Evolutionary conservation across 2,113 vertebrate genomes (phyloP), one percentile per base, ranked within the genome.

Genomic region (Oreochromis aureus): DNA sequence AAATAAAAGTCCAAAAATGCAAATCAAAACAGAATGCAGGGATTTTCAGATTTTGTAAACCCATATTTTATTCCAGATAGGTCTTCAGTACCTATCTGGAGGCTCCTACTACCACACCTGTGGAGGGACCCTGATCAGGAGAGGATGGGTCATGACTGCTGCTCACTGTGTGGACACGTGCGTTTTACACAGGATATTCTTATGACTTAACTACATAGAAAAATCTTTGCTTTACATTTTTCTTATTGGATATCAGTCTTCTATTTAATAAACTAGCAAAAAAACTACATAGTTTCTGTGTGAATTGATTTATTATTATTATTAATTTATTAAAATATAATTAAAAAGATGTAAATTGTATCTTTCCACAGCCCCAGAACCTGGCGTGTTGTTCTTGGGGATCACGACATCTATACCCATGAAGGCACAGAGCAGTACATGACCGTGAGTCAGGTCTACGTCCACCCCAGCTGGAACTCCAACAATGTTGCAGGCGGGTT

Each of bases 101-200:
- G 6, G 86, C 0, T 89, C 94, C 10, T 98, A 94, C 96, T 22
- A 94, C 83, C 98, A 98, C 94, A 98, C 96, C 16, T 98, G 98
- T 9, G 97, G 98, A 6, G 98, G 98, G 54, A 97, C 96, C 83
- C 96, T 98, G 93, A 93, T 98, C 82, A 78, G 1, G n/a, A 92
- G 4, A 6, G 95, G 96, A 92, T 98, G 98, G 97, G 98, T 98
- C 8, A 91, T 98, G 97, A 98, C 97, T 0, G 98, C 98, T 5
- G 98, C 98, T 93, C 98, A 98, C 86, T 98, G 98, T 12, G 95
- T 96, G 87, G 95, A 96, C 93, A 95, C 93, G 95, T 98, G 94
- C 84, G 87, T 61, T 10, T 16, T 61, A 78, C 39, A 86, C 22
- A 24, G 71, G 83, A 54, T 6, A 91, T 73, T 73, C 41, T 18